These are phyloP conservation scores for Megaleporinus macrocephalus DNA, from an alignment of 2,113 vertebrate species.

Conservation along the genomic window DNA sequence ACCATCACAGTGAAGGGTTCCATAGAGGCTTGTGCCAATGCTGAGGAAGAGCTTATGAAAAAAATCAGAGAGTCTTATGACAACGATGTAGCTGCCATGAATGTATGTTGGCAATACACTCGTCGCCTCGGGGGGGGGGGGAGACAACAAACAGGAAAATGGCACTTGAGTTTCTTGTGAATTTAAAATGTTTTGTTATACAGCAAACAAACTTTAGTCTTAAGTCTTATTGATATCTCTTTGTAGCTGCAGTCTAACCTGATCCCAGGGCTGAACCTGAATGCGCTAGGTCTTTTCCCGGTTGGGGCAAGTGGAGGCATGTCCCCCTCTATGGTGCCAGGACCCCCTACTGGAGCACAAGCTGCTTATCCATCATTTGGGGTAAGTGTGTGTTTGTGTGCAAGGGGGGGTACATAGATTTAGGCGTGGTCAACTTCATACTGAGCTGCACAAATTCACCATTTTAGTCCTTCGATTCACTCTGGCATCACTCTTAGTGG, in stretches of 20 bases:
- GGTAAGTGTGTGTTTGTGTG: slow-evolving; percentile 78
- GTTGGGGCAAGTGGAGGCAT: slow-evolving; percentile 88
- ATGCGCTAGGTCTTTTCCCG: slow-evolving; percentile 95
- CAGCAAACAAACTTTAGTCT: no score
- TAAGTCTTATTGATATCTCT: neutral
- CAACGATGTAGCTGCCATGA: slow-evolving; percentile 97
- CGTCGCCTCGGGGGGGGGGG: no score
- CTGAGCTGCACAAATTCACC: no score
- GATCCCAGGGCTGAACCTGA: slow-evolving; percentile 98
- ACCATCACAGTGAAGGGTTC: slow-evolving; percentile 94
- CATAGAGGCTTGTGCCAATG: slow-evolving; percentile 88
- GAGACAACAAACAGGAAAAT: no score
- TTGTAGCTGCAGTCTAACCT: slow-evolving; percentile 98
- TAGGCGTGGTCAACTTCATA: neutral
- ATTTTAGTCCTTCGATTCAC: neutral
- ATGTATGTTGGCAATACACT: slow-evolving; percentile 80
- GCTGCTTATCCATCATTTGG: slow-evolving; percentile 90
- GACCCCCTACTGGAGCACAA: slow-evolving; percentile 85
- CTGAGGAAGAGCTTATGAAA: slow-evolving; percentile 97
- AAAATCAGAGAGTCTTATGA: slow-evolving; percentile 97
- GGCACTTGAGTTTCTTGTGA: no score
- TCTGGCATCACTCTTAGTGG: neutral
- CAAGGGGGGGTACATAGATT: neutral
- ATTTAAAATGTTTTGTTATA: no score
- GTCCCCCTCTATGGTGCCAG: slow-evolving; percentile 86